Evolutionary conservation across 2,888 invertebrate genomes (phyloP).

Genomic region (Meteorus cinctellus): DNA sequence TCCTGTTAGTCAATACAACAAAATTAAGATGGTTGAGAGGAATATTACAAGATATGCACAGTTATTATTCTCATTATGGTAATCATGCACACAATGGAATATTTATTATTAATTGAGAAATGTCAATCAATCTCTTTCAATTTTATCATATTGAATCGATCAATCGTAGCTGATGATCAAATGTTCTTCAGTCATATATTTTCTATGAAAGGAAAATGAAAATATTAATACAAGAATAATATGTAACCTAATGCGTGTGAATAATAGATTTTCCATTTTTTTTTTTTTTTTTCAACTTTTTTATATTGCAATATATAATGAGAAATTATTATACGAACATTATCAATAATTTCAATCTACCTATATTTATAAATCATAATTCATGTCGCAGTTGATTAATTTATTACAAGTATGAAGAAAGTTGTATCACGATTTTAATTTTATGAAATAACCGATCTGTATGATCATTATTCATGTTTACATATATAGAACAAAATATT

Average conservation of each 20-base stretch:
- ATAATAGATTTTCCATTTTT: slow-evolving; percentile 14
- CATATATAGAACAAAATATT: not conserved
- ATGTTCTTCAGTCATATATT: not conserved
- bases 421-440: slow-evolving; percentile 36
- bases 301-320: not conserved
- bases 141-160: slow-evolving; percentile 10
- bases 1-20: not conserved
- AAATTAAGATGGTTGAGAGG: not conserved
- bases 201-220: not conserved
- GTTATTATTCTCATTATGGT: not conserved
- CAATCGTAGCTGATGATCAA: slow-evolving; percentile 2
- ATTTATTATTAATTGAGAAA: not conserved
- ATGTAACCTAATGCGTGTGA: slow-evolving; percentile 2
- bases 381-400: slow-evolving; percentile 32
- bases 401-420: slow-evolving; percentile 20
- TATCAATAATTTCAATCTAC: slow-evolving; percentile 33
- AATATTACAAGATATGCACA: not conserved
- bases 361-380: slow-evolving; percentile 39
- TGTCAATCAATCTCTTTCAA: slow-evolving; percentile 4
- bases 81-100: not conserved
- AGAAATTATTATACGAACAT: slow-evolving; percentile 26
- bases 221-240: not conserved
- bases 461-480: not conserved
- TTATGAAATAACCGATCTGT: not conserved
- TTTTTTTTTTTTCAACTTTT: not conserved